phyloP scores from a whole-genome alignment of 2,113 vertebrate genomes.

The Platichthys flesus region DNA sequence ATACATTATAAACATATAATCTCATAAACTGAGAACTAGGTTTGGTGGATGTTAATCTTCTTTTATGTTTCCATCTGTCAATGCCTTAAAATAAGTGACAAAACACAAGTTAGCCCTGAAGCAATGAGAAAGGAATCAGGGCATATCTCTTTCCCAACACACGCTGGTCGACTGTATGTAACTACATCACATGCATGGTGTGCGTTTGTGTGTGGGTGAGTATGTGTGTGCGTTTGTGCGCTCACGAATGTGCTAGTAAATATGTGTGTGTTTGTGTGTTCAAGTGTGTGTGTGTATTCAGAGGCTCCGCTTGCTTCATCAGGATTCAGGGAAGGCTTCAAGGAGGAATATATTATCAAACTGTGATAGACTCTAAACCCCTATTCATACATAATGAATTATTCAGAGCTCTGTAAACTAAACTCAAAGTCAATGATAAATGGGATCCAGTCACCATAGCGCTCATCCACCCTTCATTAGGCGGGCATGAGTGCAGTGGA shows the following conservation, averaged over 20 bases:
- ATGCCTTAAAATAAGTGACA: conserved; percentile 3
- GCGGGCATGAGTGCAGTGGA: neutral
- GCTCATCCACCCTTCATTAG: conserved; percentile 80
- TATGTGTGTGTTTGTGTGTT: conserved; percentile 22
- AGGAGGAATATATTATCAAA: conserved; percentile 78
- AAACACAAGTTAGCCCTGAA: neutral
- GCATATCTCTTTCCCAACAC: conserved; percentile 50
- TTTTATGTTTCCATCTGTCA: conserved; percentile 1
- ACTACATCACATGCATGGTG: conserved; percentile 7
- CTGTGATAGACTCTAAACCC: conserved; percentile 75
- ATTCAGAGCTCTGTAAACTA: conserved; percentile 79
- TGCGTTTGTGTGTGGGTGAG: conserved; percentile 17
- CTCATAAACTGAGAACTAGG: neutral
- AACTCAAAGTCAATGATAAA: conserved; percentile 82
- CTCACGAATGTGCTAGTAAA: no score
- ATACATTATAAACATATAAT: neutral
- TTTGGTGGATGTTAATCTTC: conserved; percentile 3
- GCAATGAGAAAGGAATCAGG: conserved; percentile 35
- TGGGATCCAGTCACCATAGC: conserved; percentile 64
- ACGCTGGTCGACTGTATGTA: conserved; percentile 6
- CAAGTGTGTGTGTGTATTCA: conserved; percentile 16
- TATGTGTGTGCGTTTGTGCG: conserved; percentile 18
- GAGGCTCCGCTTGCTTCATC: conserved; percentile 54
- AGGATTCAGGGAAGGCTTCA: conserved; percentile 74
- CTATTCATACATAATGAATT: conserved; percentile 81